Conservation (phyloP, 2,797 vertebrate genomes). For the Phaenicophaeus curvirostris region DNA sequence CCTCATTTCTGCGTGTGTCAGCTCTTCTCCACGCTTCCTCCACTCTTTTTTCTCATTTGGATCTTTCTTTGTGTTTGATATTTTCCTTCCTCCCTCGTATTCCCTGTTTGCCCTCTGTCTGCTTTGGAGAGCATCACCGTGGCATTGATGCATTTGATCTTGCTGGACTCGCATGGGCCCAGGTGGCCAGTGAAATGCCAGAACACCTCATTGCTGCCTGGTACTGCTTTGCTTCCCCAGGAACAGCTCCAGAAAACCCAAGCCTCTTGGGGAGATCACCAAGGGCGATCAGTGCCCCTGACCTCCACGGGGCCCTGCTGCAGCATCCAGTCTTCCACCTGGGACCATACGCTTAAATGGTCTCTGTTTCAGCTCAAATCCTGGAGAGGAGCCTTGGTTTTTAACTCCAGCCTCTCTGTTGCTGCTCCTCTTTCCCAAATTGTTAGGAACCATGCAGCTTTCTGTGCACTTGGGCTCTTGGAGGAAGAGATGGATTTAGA, state of each 20-base stretch:
- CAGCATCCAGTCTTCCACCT: neutral
- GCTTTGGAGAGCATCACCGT: neutral
- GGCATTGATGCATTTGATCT: neutral
- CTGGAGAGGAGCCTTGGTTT: neutral
- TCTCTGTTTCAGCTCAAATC: neutral
- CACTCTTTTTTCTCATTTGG: neutral
- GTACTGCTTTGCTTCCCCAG: neutral
- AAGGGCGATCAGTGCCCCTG: neutral
- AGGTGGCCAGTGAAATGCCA: neutral
- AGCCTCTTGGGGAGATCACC: neutral
- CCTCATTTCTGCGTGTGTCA: neutral
- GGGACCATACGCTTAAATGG: neutral
- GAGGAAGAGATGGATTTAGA: neutral
- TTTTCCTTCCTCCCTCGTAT: neutral
- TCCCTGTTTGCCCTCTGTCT: neutral
- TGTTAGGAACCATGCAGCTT: neutral
- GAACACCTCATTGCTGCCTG: neutral
- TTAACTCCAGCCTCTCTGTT: neutral
- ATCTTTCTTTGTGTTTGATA: neutral
- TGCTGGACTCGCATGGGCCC: neutral
- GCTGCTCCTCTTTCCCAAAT: neutral
- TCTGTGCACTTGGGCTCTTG: neutral
- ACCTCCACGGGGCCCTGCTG: neutral
- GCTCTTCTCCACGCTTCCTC: neutral
- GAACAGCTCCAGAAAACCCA: neutral